phyloP scores from a whole-genome alignment of 1,140 invertebrate species.

The Heterodera carotae region DNA sequence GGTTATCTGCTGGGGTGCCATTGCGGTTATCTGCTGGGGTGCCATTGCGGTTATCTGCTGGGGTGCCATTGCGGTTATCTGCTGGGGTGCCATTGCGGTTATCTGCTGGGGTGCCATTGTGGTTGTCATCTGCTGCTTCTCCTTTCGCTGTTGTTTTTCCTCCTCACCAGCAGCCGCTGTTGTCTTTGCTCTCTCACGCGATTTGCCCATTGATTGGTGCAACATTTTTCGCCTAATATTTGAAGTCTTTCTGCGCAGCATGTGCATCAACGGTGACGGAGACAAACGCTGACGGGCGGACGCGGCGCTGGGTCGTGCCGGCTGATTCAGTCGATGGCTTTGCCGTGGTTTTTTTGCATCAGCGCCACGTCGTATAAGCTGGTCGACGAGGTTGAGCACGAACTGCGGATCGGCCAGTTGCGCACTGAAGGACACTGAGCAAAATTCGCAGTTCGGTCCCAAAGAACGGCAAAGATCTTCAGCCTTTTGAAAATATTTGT shows the following conservation, averaged over 20 bases:
- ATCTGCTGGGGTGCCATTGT: too few relatives aligned
- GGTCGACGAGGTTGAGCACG: slow-evolving; percentile 6
- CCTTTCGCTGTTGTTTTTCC: neutral
- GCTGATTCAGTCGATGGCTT: neutral
- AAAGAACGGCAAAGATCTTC: slow-evolving; percentile 21
- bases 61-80: too few relatives aligned
- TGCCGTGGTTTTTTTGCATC: neutral
- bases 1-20: too few relatives aligned
- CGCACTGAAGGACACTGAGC: slow-evolving; percentile 24
- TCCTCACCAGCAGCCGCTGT: neutral
- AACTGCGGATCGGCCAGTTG: slow-evolving; percentile 12
- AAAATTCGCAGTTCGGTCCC: slow-evolving; percentile 35
- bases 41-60: too few relatives aligned
- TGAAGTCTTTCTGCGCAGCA: neutral
- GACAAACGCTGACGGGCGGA: neutral
- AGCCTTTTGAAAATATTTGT: slow-evolving; percentile 19
- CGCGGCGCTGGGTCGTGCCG: neutral
- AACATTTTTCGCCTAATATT: neutral
- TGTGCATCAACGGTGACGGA: neutral
- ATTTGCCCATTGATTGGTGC: neutral
- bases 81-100: too few relatives aligned
- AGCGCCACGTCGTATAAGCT: slow-evolving; percentile 6
- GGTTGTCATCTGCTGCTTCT: neutral
- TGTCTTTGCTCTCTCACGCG: neutral
- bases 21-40: too few relatives aligned